phyloP scores from a whole-genome alignment of 2,888 invertebrate species.

The Caenorhabditis sulstoni region DNA sequence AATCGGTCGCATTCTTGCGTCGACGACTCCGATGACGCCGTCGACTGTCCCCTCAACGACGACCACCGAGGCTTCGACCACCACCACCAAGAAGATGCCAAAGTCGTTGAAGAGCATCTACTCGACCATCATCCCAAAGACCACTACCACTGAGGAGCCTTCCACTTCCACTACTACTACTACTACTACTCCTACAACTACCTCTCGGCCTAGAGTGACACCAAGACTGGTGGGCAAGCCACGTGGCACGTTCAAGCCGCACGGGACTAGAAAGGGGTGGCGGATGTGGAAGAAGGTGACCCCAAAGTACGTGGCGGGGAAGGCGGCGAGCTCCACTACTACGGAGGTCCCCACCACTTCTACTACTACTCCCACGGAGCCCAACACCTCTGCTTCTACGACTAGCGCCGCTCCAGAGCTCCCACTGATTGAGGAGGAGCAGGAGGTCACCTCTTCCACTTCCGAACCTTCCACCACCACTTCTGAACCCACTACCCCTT shows the following conservation, averaged over 20 bases:
- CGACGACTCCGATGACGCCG: slow-evolving; percentile 43
- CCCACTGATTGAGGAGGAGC: slow-evolving; percentile 36
- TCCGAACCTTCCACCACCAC: slow-evolving; percentile 40
- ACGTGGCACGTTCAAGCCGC: slow-evolving; percentile 46
- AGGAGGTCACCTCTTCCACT: slow-evolving; percentile 21
- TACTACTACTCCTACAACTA: slow-evolving; percentile 8
- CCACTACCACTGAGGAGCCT: slow-evolving; percentile 24
- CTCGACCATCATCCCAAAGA: slow-evolving; percentile 62
- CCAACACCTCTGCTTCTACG: slow-evolving; percentile 45
- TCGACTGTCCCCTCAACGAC: slow-evolving; percentile 39
- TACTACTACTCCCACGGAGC: slow-evolving; percentile 50
- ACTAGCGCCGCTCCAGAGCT: slow-evolving; percentile 33
- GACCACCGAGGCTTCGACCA: slow-evolving; percentile 41
- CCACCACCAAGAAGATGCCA: slow-evolving; percentile 60
- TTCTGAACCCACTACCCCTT: slow-evolving; percentile 18
- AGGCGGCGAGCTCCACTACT: slow-evolving; percentile 43
- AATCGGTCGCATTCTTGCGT: slow-evolving; percentile 49
- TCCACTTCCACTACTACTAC: too few species aligned
- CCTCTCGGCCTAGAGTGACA: slow-evolving; percentile 5
- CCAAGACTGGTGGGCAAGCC: slow-evolving; percentile 33
- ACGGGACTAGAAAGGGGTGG: slow-evolving; percentile 53
- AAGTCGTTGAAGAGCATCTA: slow-evolving; percentile 66
- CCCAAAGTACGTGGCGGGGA: slow-evolving; percentile 43
- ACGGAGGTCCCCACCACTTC: slow-evolving; percentile 52
- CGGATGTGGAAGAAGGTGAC: slow-evolving; percentile 66